phyloP scores from a whole-genome alignment of 2,113 vertebrate species.

The Microtus oregoni region DNA sequence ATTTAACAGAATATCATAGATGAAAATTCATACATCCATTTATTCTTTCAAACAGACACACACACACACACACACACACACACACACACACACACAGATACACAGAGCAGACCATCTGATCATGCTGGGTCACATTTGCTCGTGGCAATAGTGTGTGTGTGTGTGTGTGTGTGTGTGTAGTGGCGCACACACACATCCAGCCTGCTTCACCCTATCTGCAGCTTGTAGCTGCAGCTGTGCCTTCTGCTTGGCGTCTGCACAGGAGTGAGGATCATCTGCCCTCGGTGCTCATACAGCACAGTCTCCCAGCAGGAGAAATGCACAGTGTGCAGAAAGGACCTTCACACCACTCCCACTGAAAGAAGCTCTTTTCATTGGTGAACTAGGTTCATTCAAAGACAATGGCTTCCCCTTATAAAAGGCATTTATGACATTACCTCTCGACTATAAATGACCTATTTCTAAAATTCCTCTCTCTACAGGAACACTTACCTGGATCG shows the following conservation, averaged over 20 bases:
- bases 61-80: background rate
- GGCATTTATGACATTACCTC: background rate
- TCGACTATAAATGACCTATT: conserved; percentile 15
- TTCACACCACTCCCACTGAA: background rate
- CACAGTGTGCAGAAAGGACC: background rate
- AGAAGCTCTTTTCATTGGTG: conserved; percentile 36
- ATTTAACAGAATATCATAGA: conserved; percentile 2
- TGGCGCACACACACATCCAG: background rate
- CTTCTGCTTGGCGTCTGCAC: background rate
- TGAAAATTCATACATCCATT: conserved; percentile 51
- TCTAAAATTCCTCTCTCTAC: conserved; percentile 28
- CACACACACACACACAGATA: background rate
- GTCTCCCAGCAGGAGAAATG: background rate
- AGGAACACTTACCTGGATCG: conserved; percentile 3
- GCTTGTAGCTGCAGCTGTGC: background rate
- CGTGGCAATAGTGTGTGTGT: background rate
- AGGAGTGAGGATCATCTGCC: background rate
- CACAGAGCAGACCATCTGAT: background rate
- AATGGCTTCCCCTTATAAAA: conserved; percentile 40
- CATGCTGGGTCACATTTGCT: conserved; percentile 8
- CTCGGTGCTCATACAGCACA: background rate
- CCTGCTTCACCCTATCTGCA: background rate
- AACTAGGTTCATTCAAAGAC: conserved; percentile 56
- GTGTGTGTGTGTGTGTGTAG: background rate
- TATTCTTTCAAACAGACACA: background rate